phyloP scores from a whole-genome alignment of 2,888 invertebrate genomes.

The Drosophila monieri region DNA sequence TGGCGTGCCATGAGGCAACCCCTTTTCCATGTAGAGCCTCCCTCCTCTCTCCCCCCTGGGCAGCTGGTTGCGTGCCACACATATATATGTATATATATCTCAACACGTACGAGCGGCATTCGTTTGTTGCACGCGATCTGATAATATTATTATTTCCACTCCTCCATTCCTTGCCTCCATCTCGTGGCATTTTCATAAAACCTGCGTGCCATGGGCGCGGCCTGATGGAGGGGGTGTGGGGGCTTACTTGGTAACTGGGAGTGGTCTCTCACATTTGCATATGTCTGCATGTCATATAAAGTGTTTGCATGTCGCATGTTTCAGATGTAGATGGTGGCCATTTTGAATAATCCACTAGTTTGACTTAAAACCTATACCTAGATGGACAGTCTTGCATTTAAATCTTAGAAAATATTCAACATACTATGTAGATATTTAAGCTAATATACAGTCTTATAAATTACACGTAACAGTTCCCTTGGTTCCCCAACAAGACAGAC shows the following conservation, averaged over 20 bases:
- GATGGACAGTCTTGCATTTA: conserved; percentile 37
- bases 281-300: conserved; percentile 61
- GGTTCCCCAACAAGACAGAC: background rate
- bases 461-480: background rate
- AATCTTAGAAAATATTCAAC: background rate
- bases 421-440: too few relatives aligned
- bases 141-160: conserved; percentile 63
- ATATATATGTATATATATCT: conserved; percentile 37
- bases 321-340: conserved; percentile 68
- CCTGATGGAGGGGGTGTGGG: background rate
- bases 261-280: conserved; percentile 53
- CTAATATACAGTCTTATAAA: conserved; percentile 8
- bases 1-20: conserved; percentile 57
- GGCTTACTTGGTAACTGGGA: background rate
- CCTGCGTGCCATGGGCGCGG: conserved; percentile 68
- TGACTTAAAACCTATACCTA: conserved; percentile 17
- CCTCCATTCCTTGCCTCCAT: conserved; percentile 25
- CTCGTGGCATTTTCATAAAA: conserved; percentile 56
- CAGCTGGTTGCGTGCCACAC: conserved; percentile 64
- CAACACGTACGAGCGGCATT: conserved; percentile 72
- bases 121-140: conserved; percentile 79
- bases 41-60: background rate
- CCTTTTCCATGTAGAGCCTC: conserved; percentile 20
- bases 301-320: conserved; percentile 71
- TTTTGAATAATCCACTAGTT: conserved; percentile 54